phyloP scores from a whole-genome alignment of 2,888 invertebrate genomes.

The Rhabditophanes sp. region DNA sequence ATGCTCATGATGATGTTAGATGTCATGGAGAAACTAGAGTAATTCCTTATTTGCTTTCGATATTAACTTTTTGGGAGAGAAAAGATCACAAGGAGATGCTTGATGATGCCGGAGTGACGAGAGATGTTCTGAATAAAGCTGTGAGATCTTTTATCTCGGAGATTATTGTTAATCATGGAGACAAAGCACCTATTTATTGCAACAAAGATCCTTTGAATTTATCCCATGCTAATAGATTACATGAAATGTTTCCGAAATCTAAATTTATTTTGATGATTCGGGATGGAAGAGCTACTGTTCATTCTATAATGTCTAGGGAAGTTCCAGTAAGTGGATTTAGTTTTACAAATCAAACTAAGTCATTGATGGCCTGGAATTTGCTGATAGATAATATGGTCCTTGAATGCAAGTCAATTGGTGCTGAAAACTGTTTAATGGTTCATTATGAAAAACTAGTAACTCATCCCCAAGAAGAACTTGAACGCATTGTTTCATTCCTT shows the following conservation, averaged over 20 bases:
- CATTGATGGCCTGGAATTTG: slow-evolving; percentile 80
- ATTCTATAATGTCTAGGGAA: slow-evolving; percentile 89
- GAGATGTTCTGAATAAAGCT: slow-evolving; percentile 76
- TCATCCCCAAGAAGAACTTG: slow-evolving; percentile 75
- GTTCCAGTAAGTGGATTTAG: slow-evolving; percentile 79
- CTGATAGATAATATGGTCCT: slow-evolving; percentile 67
- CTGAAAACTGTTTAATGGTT: slow-evolving; percentile 62
- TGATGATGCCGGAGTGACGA: slow-evolving; percentile 77
- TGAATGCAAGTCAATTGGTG: slow-evolving; percentile 56
- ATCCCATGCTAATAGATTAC: slow-evolving; percentile 80
- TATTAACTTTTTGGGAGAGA: slow-evolving; percentile 80
- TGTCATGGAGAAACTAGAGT: slow-evolving; percentile 48
- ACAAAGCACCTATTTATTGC: slow-evolving; percentile 70
- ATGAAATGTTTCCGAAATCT: slow-evolving; percentile 84
- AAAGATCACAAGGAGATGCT: slow-evolving; percentile 72
- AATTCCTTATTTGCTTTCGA: slow-evolving; percentile 78
- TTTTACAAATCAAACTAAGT: slow-evolving; percentile 72
- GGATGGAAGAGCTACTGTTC: slow-evolving; percentile 91
- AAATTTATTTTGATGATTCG: slow-evolving; percentile 96
- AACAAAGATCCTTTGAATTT: slow-evolving; percentile 94
- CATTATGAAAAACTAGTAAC: slow-evolving; percentile 93
- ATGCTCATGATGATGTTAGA: slow-evolving; percentile 84
- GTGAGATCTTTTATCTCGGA: slow-evolving; percentile 69
- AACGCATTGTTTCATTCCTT: slow-evolving; percentile 68
- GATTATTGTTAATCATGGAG: slow-evolving; percentile 64